phyloP scores from a whole-genome alignment of 2,888 invertebrate genomes.

The Lutraria lutraria region DNA sequence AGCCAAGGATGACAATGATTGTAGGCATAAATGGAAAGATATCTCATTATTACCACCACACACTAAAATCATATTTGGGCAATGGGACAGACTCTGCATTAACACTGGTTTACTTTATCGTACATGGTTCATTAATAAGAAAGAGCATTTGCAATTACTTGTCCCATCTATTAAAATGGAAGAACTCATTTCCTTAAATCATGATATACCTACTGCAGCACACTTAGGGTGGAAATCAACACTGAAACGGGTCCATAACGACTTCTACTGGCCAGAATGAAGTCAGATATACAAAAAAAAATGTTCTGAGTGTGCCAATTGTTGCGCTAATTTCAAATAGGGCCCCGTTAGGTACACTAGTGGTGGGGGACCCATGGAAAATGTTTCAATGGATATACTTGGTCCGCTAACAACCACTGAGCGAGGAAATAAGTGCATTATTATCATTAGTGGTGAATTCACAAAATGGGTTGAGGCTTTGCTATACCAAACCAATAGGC shows the following conservation, averaged over 20 bases:
- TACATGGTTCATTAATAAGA: too few relatives aligned
- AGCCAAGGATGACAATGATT: too few relatives aligned
- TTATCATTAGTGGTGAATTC: conserved; percentile 43
- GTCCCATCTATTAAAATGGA: conserved; percentile 35
- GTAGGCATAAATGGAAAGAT: too few relatives aligned
- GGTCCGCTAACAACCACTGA: conserved; percentile 39
- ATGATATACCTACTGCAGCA: conserved; percentile 41
- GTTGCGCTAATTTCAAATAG: conserved; percentile 29
- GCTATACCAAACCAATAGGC: conserved; percentile 38
- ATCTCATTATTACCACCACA: too few relatives aligned
- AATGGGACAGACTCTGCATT: too few relatives aligned
- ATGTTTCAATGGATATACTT: conserved; percentile 35
- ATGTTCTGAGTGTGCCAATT: conserved; percentile 32
- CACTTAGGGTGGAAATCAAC: conserved; percentile 37
- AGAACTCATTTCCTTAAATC: conserved; percentile 5
- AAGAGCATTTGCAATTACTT: too few relatives aligned
- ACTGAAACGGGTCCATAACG: not conserved
- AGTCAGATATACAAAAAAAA: conserved; percentile 7
- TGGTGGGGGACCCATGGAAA: conserved; percentile 39
- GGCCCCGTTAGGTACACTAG: conserved; percentile 31
- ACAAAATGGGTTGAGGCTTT: conserved; percentile 49
- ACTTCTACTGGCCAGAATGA: conserved; percentile 12
- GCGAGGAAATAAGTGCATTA: conserved; percentile 31
- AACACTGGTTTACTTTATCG: too few relatives aligned
- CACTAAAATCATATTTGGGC: too few relatives aligned